phyloP scores from a whole-genome alignment of 2,113 vertebrate genomes.

The Oenanthe oenanthe region DNA sequence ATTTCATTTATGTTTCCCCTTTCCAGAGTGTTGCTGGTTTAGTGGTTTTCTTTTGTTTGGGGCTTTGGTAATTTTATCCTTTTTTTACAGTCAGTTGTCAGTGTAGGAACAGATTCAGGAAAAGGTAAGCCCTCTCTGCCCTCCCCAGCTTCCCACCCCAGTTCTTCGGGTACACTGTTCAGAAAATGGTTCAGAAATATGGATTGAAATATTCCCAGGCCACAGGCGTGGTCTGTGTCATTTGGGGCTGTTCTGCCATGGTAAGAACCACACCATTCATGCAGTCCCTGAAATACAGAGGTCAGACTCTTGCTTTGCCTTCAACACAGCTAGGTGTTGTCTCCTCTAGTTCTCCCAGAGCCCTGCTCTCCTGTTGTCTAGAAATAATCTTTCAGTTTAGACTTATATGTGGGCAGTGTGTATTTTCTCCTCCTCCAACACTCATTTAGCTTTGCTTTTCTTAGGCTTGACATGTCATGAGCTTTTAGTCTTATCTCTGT shows the following conservation, averaged over 20 bases:
- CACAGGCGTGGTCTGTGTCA: not conserved
- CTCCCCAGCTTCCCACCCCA: fast-evolving
- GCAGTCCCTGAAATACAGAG: not conserved
- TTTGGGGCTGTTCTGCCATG: not conserved
- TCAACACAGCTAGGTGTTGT: not conserved
- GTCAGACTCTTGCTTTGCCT: not conserved
- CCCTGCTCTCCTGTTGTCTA: not conserved
- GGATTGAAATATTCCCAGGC: not conserved
- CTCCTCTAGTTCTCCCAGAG: not conserved
- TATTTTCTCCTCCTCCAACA: not conserved
- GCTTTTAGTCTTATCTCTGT: not conserved
- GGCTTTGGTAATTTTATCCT: not conserved
- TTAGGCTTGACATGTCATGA: not conserved
- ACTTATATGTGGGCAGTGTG: not conserved
- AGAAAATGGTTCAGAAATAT: not conserved
- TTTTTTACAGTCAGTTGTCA: not conserved
- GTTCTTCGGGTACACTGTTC: not conserved
- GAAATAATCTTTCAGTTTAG: not conserved
- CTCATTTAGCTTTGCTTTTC: not conserved
- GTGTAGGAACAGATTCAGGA: not conserved
- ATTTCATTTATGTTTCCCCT: not conserved
- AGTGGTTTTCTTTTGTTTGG: not conserved
- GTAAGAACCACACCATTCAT: not conserved
- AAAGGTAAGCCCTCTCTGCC: not conserved
- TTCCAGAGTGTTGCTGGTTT: not conserved